Evolutionary conservation across 2,113 vertebrate species (phyloP), one percentile per base, ranked within the genome.

Genomic region (Cisticola juncidis): DNA sequence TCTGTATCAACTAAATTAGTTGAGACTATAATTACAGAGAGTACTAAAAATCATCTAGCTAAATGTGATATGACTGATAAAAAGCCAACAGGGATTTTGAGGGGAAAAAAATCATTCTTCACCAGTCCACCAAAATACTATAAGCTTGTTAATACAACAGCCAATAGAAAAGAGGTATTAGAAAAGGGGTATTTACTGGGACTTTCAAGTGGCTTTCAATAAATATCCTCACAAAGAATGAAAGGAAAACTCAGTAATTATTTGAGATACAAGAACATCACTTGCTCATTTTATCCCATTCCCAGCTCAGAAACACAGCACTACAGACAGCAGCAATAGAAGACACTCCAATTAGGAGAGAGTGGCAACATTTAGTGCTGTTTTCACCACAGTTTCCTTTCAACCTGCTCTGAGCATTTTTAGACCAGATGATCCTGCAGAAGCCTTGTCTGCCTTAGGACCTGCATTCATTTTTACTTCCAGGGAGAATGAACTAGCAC

Each of bases 11-110:
- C 69, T 85, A 85, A 92, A 89, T 90, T 90, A 95, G 22, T 65
- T 66, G 69, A 92, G 76, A 88, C 25, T 70, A 83, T 90, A 96
- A 94, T 93, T 94, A 95, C 35, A 83, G 33, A 83, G 9, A 89
- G 26, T 87, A 90, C 36, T 85, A 87, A 93, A 94, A 93, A 89
- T 69, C 66, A 89, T 79, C 48, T 72, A 66, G 72, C 18, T 94
- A 88, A 94, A 91, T 78, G 45, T 57, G 53, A 66, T 88, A 82
- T 5, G 8, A 78, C 28, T 74, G 53, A 94, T 82, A 77, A 61
- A 77, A 95, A 90, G 51, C 44, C 58, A 91, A 56, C 17, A 87
- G 38, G 12, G 70, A 85, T 92, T 84, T 87, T 86, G 42, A 92
- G 38, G 70, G 17, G 33, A 9, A 57, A 72, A n/a, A 85, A 82